A percentile compares a stretch with the other conserved stretches of the same genome.
phyloP scores from a whole-genome alignment of 2,113 vertebrate genomes.

The Piprites chloris region DNA sequence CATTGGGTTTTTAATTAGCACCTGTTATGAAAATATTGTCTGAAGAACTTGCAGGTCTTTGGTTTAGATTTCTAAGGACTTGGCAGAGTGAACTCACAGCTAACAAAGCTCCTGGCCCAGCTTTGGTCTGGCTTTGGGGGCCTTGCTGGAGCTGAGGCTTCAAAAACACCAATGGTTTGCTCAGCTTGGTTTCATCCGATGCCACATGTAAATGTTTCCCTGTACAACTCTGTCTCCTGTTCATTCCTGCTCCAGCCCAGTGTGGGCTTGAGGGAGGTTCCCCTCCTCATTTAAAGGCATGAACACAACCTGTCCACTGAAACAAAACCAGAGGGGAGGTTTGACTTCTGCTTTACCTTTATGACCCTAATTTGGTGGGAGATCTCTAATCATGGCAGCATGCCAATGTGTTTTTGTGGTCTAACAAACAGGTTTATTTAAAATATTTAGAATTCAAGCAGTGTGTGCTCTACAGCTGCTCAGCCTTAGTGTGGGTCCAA shows the following conservation, averaged over 20 bases:
- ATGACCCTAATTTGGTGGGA: rapidly evolving
- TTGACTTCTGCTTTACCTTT: not conserved
- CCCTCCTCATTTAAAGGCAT: not conserved
- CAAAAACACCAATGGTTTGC: not conserved
- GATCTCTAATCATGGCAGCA: rapidly evolving
- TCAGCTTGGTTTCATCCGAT: not conserved
- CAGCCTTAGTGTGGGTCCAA: not conserved
- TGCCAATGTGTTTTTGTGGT: rapidly evolving
- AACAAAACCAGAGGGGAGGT: rapidly evolving
- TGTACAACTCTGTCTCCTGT: not conserved
- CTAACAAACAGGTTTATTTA: not conserved
- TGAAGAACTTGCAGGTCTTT: not conserved
- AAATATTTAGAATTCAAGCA: rapidly evolving
- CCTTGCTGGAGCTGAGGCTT: not conserved
- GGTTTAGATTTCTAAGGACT: not conserved
- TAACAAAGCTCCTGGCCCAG: not conserved
- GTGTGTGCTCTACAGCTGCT: rapidly evolving
- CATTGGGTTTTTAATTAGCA: not conserved
- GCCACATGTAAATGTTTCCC: not conserved
- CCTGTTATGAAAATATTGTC: not conserved
- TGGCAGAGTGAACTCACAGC: not conserved
- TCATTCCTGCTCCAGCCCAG: not conserved
- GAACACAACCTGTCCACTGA: not conserved
- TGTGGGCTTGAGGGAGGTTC: not conserved
- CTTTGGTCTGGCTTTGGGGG: not conserved